Conservation (phyloP, 1,140 invertebrate species). For the Aphelenchoides avenae region DNA sequence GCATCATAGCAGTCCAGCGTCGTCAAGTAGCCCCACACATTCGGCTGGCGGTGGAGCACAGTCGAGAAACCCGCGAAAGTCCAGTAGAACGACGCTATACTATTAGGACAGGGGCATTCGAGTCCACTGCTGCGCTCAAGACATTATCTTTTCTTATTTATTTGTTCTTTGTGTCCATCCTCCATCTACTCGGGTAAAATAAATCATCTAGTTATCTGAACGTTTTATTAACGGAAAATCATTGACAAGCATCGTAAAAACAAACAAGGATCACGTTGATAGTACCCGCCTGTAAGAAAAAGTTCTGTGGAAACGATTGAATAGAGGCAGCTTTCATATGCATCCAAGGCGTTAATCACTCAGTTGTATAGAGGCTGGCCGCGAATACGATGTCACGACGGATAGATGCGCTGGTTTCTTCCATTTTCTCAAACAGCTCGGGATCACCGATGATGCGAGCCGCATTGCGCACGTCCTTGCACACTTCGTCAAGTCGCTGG, state of each 20-base stretch:
- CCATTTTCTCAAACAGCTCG: constrained; percentile 84
- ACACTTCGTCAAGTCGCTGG: constrained; percentile 86
- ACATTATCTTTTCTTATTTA: too few species aligned
- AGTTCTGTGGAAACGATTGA: background rate
- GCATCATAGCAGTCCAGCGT: background rate
- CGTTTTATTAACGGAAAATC: background rate
- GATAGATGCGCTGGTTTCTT: constrained; percentile 83
- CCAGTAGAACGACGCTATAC: background rate
- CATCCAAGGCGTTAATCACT: too few species aligned
- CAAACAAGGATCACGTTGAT: background rate
- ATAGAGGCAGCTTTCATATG: background rate
- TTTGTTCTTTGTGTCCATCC: too few species aligned
- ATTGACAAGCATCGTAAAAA: background rate
- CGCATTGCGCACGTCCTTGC: constrained; percentile 82
- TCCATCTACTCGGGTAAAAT: too few species aligned
- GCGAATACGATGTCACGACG: constrained; percentile 97
- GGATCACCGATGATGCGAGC: constrained; percentile 87
- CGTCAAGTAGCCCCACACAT: background rate
- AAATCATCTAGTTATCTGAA: too few species aligned
- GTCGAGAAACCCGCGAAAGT: background rate
- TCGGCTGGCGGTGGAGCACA: too few species aligned
- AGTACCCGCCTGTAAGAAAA: background rate
- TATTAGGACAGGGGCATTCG: background rate
- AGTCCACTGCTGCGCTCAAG: background rate
- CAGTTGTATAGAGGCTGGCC: constrained; percentile 81